These are phyloP conservation scores for Trichoplusia ni DNA, from an alignment of 1,140 invertebrate genomes.

Conservation along the genomic window DNA sequence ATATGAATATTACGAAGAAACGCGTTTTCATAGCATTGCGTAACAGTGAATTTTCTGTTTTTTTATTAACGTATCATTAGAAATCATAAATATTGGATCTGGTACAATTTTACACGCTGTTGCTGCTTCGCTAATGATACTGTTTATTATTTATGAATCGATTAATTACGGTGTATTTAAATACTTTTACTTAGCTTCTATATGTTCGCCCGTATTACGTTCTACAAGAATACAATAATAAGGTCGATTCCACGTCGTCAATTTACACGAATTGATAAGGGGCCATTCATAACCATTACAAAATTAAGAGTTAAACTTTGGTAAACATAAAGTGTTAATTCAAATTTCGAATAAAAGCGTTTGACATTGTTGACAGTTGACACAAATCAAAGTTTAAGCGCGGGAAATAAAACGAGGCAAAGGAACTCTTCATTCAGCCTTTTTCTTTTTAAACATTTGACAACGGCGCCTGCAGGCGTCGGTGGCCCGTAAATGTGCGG, in stretches of 20 bases:
- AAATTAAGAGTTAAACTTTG: too few relatives aligned
- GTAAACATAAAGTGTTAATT: too few relatives aligned
- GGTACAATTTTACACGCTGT: conserved; percentile 18
- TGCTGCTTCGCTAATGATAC: background rate
- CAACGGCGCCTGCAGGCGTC: conserved; percentile 35
- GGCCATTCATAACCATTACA: too few relatives aligned
- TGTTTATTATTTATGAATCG: background rate
- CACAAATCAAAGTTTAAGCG: background rate
- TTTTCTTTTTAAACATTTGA: conserved; percentile 35
- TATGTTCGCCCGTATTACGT: background rate
- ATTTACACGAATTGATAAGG: too few relatives aligned
- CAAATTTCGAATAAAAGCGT: too few relatives aligned
- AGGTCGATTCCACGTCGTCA: too few relatives aligned
- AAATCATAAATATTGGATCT: conserved; percentile 5
- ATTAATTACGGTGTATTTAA: background rate
- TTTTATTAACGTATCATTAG: background rate
- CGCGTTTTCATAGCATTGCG: background rate
- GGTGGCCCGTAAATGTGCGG: conserved; percentile 27
- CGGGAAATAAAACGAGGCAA: background rate
- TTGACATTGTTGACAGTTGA: too few relatives aligned
- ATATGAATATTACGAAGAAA: conserved; percentile 10
- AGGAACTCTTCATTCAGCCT: background rate
- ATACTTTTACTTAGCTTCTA: background rate
- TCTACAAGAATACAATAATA: background rate
- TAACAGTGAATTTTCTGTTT: conserved; percentile 1